Conservation (phyloP, 2,888 invertebrate species). For the Temnothorax rugatulus region DNA sequence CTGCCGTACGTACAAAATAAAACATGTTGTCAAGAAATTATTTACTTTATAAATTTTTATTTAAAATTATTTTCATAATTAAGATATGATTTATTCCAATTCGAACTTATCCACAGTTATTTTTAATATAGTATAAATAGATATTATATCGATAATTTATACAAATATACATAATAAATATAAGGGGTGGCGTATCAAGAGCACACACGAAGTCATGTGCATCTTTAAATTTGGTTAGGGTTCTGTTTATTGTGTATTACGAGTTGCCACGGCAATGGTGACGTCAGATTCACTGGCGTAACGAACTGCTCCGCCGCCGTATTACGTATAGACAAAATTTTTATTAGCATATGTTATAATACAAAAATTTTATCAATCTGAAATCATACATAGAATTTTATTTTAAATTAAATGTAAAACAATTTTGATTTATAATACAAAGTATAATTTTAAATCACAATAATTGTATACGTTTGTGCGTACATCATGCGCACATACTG, state of each 20-base stretch:
- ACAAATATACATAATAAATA: conserved; percentile 12
- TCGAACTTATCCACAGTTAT: neutral
- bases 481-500: neutral
- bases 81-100: neutral
- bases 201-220: neutral
- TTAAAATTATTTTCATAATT: neutral
- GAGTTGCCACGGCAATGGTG: conserved; percentile 1
- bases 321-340: neutral
- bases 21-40: conserved; percentile 10
- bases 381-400: neutral
- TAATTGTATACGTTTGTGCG: neutral
- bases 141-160: conserved; percentile 2
- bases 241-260: conserved; percentile 67
- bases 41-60: neutral
- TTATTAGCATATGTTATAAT: neutral
- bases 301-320: neutral
- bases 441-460: conserved; percentile 4
- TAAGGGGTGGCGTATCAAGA: neutral
- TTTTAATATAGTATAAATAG: neutral
- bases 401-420: neutral
- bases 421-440: conserved; percentile 6
- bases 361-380: conserved; percentile 1
- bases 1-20: neutral
- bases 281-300: conserved; percentile 27
- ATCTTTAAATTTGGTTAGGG: conserved; percentile 67